These are phyloP conservation scores for Pteropus rufus DNA, from an alignment of 2,797 vertebrate genomes.

Conservation along the genomic window DNA sequence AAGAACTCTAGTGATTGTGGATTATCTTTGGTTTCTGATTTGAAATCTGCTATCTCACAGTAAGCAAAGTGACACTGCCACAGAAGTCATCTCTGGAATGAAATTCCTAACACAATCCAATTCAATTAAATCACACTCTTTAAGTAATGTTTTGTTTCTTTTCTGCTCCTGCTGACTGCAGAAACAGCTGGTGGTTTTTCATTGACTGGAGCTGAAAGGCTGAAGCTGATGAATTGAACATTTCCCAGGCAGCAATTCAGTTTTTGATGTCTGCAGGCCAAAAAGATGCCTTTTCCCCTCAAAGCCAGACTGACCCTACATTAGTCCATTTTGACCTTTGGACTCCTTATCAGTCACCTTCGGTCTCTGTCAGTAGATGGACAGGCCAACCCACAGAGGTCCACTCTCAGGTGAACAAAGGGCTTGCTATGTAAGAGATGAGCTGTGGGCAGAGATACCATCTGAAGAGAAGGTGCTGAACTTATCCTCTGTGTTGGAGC, in stretches of 20 bases:
- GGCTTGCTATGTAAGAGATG: constrained; percentile 34
- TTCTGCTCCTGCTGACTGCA: background rate
- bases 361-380: background rate
- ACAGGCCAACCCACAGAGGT: background rate
- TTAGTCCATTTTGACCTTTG: background rate
- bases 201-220: constrained; percentile 29
- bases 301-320: background rate
- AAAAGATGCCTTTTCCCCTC: background rate
- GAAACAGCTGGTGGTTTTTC: constrained; percentile 1
- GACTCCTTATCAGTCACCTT: constrained; percentile 37
- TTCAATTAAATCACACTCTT: constrained; percentile 48
- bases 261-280: background rate
- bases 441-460: background rate
- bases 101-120: background rate
- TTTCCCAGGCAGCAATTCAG: constrained; percentile 32
- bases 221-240: constrained; percentile 5
- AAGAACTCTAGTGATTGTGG: constrained; percentile 58
- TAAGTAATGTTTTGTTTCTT: constrained; percentile 53
- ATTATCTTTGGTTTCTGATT: constrained; percentile 65
- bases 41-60: constrained; percentile 62
- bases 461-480: constrained; percentile 56
- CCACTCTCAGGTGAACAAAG: constrained; percentile 2
- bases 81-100: constrained; percentile 36
- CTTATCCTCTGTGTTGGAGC: constrained; percentile 40
- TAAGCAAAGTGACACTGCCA: constrained; percentile 52